Evolutionary conservation across 2,797 vertebrate genomes (phyloP).

Genomic region (Setipinna tenuifilis): DNA sequence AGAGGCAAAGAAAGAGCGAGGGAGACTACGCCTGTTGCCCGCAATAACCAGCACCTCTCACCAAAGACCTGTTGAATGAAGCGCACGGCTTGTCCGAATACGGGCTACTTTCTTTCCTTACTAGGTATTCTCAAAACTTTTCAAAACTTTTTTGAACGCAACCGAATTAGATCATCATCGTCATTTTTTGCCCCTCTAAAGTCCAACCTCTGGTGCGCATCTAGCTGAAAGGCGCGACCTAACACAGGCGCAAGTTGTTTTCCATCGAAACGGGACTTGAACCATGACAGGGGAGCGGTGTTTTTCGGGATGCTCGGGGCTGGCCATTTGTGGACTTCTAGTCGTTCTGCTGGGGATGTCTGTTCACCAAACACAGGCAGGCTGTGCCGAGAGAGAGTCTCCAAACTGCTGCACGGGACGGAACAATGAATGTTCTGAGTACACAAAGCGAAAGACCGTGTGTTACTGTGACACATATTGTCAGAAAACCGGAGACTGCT

Average conservation of each 20-base stretch:
- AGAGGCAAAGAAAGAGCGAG: conserved; percentile 22
- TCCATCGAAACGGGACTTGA: conserved; percentile 19
- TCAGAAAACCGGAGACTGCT: conserved; percentile 80
- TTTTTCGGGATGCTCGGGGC: conserved; percentile 56
- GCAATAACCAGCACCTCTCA: conserved; percentile 5
- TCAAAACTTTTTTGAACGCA: neutral
- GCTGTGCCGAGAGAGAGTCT: conserved; percentile 72
- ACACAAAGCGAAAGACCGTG: conserved; percentile 58
- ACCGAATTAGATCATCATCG: neutral
- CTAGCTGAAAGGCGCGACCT: neutral
- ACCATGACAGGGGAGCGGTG: conserved; percentile 66
- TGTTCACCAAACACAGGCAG: conserved; percentile 62
- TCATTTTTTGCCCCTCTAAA: neutral
- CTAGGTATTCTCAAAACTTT: neutral
- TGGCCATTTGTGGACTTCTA: conserved; percentile 63
- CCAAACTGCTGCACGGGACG: conserved; percentile 82
- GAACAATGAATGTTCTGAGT: conserved; percentile 80
- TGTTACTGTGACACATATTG: conserved; percentile 90
- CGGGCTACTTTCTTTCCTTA: neutral
- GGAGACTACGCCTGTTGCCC: conserved; percentile 6
- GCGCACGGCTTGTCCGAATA: neutral
- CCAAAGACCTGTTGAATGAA: neutral
- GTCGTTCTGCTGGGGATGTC: conserved; percentile 61
- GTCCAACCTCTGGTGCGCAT: neutral
- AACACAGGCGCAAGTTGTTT: neutral